Conservation (phyloP, 2,888 invertebrate genomes). For the Tenthredo livida region DNA sequence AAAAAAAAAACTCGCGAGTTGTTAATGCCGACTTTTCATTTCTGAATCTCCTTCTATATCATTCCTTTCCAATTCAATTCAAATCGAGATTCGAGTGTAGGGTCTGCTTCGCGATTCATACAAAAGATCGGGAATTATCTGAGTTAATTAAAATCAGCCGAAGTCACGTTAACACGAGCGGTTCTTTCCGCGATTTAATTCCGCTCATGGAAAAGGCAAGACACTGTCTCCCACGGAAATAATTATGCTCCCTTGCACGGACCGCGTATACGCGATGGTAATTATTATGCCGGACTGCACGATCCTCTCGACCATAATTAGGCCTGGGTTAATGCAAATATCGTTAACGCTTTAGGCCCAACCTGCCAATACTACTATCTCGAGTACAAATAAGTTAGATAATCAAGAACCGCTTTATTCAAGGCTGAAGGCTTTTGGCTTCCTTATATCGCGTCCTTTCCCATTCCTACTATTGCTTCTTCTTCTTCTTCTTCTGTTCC, state of each 20-base stretch:
- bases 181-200: constrained; percentile 59
- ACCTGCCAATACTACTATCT: not conserved
- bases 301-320: constrained; percentile 18
- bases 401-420: constrained; percentile 37
- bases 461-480: not conserved
- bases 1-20: constrained; percentile 46
- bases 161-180: constrained; percentile 15
- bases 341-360: constrained; percentile 5
- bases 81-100: not conserved
- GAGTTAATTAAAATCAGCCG: constrained; percentile 6
- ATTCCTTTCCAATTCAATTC: not conserved
- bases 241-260: constrained; percentile 51
- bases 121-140: not conserved
- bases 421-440: constrained; percentile 7
- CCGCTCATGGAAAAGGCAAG: constrained; percentile 57
- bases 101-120: not conserved
- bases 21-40: not conserved
- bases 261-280: constrained; percentile 58
- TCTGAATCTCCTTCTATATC: not conserved
- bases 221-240: constrained; percentile 35
- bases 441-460: constrained; percentile 13
- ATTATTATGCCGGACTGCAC: constrained; percentile 58
- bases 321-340: constrained; percentile 23
- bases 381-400: constrained; percentile 26
- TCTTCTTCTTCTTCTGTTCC: not conserved